Conservation (phyloP, 30 jellyfish, hydroid and myxozoan genomes). For the Aurelia aurita region DNA sequence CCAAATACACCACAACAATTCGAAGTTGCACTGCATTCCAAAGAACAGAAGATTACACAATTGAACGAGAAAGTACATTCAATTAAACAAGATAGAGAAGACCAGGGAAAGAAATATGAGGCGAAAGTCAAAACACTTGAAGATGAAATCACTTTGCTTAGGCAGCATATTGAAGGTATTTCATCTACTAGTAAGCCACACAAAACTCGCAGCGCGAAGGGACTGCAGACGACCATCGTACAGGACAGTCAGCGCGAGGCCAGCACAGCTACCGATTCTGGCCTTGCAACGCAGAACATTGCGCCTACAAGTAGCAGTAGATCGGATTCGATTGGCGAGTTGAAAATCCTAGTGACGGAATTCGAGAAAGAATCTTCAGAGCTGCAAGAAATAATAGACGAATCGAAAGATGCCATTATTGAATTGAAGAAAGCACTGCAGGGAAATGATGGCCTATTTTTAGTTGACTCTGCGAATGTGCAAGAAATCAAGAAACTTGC, state of each 20-base stretch:
- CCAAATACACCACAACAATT: neutral
- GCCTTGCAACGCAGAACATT: neutral
- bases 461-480: slow-evolving; percentile 61
- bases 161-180: slow-evolving; percentile 39
- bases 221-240: neutral
- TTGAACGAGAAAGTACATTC: slow-evolving; percentile 4
- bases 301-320: neutral
- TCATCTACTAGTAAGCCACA: neutral
- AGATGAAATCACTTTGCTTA: slow-evolving; percentile 46
- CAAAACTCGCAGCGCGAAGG: slow-evolving; percentile 39
- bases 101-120: slow-evolving; percentile 11
- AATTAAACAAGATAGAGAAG: slow-evolving; percentile 10
- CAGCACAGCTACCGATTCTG: too few species aligned
- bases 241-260: neutral
- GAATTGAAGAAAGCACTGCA: slow-evolving; percentile 68
- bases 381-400: slow-evolving; percentile 69
- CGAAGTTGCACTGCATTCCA: neutral
- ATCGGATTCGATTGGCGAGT: slow-evolving; percentile 21
- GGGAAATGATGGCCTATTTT: slow-evolving; percentile 59
- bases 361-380: slow-evolving; percentile 67
- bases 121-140: slow-evolving; percentile 36
- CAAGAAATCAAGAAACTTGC: slow-evolving; percentile 44
- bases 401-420: slow-evolving; percentile 63
- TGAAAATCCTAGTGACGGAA: slow-evolving; percentile 47
- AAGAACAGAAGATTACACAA: neutral